phyloP scores from a whole-genome alignment of 2,888 invertebrate species.

The Drosophila meridionalis region DNA sequence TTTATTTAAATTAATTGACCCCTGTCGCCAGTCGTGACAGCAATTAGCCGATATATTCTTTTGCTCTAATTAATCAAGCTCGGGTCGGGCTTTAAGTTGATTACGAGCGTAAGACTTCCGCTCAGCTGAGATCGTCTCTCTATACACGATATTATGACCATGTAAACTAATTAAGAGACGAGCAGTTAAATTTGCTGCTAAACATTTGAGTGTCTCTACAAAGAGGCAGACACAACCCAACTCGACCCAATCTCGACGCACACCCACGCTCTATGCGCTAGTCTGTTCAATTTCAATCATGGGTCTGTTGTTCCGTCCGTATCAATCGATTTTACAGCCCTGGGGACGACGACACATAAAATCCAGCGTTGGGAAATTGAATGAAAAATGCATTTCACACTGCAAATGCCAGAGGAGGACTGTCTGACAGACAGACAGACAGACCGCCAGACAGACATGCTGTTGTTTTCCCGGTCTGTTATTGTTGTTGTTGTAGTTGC shows the following conservation, averaged over 20 bases:
- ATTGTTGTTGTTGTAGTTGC: constrained; percentile 54
- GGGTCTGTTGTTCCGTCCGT: constrained; percentile 50
- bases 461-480: constrained; percentile 7
- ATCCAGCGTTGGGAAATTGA: constrained; percentile 67
- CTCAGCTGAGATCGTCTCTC: constrained; percentile 20
- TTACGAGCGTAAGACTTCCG: constrained; percentile 56
- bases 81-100: constrained; percentile 51
- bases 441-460: constrained; percentile 8
- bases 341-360: constrained; percentile 57
- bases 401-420: constrained; percentile 36
- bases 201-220: constrained; percentile 52
- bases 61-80: constrained; percentile 65
- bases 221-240: neutral
- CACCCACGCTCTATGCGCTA: constrained; percentile 31
- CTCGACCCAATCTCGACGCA: constrained; percentile 3
- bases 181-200: constrained; percentile 64
- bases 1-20: constrained; percentile 82
- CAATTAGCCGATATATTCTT: constrained; percentile 65
- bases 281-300: constrained; percentile 73
- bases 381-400: constrained; percentile 79
- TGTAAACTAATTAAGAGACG: constrained; percentile 72
- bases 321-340: constrained; percentile 80
- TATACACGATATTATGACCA: constrained; percentile 44
- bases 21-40: constrained; percentile 67
- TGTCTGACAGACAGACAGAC: constrained; percentile 28